Base-by-base conservation (phyloP, 2,797 vertebrate species). In the Lithobates pipiens region DNA sequence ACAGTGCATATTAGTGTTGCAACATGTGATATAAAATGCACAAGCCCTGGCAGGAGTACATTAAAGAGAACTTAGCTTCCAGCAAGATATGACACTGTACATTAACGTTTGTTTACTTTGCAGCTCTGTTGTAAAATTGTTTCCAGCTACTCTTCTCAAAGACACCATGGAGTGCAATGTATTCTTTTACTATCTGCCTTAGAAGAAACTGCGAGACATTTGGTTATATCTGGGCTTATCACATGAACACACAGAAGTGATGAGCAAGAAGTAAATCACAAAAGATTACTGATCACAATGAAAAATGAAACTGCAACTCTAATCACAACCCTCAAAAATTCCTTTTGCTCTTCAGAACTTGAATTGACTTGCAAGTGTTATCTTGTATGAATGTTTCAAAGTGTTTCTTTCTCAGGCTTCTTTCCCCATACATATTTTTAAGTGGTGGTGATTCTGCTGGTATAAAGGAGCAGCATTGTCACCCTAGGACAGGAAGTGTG, bases 81-180 rank as follows among this genome's bases (percentile, higher is more conserved):
- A 75, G 42, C 21, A 25, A 46, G 57, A 63, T 63, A 63, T 63
- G 57, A 25, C 9, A 27, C 50, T 50, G 44, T 18, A 21, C 27
- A 76, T 50, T 27, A 76, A 11, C 15, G 18, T 46, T 34, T 76
- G 25, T 57, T 27, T 76, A 7, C 11, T 13, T 13, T 76, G 15
- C 74, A 44, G 65, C 23, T 42, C 76, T 78, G 76, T 36, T 78
- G 23, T 44, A 34, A 67, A 77, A 77, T 29, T 36, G 21, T 27
- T 39, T 79, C 32, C 32, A 68, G 44, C 63, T n/a, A 42, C 46
- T 65, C 39, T 69, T 23, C 70, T 46, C 15, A 46, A 27, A n/a
- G 13, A 63, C 21, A 63, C 54, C 34, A 32, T 32, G 32, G 18
- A 27, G 25, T 57, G 27, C 78, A 70, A 50, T 54, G 42, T 23